Evolutionary conservation across 2,113 vertebrate species (phyloP).

Genomic region (Ceratotherium simum): DNA sequence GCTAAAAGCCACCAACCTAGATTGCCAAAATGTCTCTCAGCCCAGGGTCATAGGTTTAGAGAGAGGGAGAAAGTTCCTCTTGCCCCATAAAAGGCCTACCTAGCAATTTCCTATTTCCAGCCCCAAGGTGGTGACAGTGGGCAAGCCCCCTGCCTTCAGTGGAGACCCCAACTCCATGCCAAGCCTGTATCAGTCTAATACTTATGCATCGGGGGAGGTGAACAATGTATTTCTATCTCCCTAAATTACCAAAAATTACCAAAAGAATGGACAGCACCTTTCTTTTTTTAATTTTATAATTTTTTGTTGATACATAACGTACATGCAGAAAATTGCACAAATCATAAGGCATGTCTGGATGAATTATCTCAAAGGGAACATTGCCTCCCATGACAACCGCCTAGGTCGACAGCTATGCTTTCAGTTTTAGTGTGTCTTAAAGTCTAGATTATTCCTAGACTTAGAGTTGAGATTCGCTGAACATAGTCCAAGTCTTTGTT

Average conservation of each 20-base stretch:
- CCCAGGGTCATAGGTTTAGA: not conserved
- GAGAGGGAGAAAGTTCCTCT: not conserved
- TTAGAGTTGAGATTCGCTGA: not conserved
- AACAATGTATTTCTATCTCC: not conserved
- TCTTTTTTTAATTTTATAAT: not conserved
- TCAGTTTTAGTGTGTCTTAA: not conserved
- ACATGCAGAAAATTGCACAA: not conserved
- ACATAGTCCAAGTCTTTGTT: not conserved
- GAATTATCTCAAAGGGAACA: not conserved
- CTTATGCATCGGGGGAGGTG: fast-evolving
- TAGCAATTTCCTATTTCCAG: not conserved
- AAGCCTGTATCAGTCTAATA: not conserved
- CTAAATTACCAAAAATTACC: not conserved
- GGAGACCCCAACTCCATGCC: not conserved
- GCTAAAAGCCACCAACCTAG: not conserved
- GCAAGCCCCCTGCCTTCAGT: not conserved
- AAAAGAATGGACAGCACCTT: not conserved
- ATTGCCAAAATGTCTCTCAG: not conserved
- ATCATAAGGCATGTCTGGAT: not conserved
- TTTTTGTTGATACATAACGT: not conserved
- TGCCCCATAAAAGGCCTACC: not conserved
- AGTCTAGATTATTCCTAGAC: not conserved
- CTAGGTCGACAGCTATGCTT: not conserved
- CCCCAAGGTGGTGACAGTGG: not conserved
- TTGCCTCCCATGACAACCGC: not conserved